Conservation (phyloP, 2,888 invertebrate species). For the Eupithecia inturbata region DNA sequence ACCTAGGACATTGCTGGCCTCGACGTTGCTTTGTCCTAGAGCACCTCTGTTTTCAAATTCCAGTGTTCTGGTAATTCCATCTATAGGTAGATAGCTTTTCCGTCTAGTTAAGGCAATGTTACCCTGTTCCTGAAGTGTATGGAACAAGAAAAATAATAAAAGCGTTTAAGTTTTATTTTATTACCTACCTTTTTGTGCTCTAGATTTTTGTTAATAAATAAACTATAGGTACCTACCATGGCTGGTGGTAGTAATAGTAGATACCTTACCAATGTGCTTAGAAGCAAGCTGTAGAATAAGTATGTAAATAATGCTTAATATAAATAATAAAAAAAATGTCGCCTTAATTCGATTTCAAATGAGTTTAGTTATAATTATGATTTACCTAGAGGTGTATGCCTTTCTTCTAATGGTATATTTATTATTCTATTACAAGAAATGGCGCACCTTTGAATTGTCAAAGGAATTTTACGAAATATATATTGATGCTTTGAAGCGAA, state of each 20-base stretch:
- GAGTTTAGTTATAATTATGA: background rate
- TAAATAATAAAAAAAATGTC: too few relatives aligned
- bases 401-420: background rate
- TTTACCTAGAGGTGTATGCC: background rate
- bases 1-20: background rate
- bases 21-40: background rate
- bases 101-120: background rate
- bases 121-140: background rate
- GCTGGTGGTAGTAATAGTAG: too few relatives aligned
- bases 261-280: too few relatives aligned
- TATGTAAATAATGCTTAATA: too few relatives aligned
- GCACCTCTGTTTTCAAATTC: background rate
- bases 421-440: background rate
- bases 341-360: too few relatives aligned
- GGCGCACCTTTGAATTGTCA: constrained; percentile 18
- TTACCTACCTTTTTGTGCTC: background rate
- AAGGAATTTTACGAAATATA: constrained; percentile 44
- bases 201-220: background rate
- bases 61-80: background rate
- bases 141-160: background rate
- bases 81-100: background rate
- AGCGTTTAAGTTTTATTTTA: background rate
- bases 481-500: constrained; percentile 46
- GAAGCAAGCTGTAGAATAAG: too few relatives aligned
- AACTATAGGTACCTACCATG: too few relatives aligned